phyloP scores from a whole-genome alignment of 1,140 invertebrate genomes.

The Akabosia matsudoensis region DNA sequence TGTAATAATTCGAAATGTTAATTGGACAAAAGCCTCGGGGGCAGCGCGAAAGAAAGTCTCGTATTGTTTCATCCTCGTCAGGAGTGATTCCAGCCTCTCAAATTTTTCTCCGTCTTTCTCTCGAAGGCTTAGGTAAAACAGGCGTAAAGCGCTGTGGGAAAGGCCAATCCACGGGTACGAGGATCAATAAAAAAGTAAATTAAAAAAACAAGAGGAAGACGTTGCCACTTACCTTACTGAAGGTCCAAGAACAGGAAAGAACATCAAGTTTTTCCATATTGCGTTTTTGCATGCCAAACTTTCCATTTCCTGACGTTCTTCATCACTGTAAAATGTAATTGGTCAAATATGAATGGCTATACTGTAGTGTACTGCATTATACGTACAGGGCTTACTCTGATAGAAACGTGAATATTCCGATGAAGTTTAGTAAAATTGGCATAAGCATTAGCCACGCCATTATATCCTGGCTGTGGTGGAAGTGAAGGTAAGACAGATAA shows the following conservation, averaged over 20 bases:
- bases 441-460: slow-evolving; percentile 36
- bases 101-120: slow-evolving; percentile 28
- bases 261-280: slow-evolving; percentile 28
- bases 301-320: slow-evolving; percentile 32
- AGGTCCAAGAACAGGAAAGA: slow-evolving; percentile 25
- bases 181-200: neutral
- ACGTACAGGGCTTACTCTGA: slow-evolving; percentile 25
- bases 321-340: slow-evolving; percentile 11
- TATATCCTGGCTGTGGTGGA: slow-evolving; percentile 28
- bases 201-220: neutral
- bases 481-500: slow-evolving; percentile 33
- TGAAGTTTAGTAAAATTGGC: slow-evolving; percentile 37
- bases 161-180: neutral
- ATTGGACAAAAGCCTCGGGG: slow-evolving; percentile 35
- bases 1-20: slow-evolving; percentile 28
- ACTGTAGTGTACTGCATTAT: neutral
- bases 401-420: slow-evolving; percentile 37
- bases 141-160: neutral
- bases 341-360: neutral
- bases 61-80: slow-evolving; percentile 33
- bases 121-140: slow-evolving; percentile 25
- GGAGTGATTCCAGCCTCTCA: slow-evolving; percentile 35
- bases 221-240: slow-evolving; percentile 13
- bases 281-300: neutral
- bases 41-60: slow-evolving; percentile 37